Evolutionary conservation across 2,113 vertebrate genomes (phyloP), one percentile per base, ranked within the genome.

Genomic region (Butastur rufipennis): DNA sequence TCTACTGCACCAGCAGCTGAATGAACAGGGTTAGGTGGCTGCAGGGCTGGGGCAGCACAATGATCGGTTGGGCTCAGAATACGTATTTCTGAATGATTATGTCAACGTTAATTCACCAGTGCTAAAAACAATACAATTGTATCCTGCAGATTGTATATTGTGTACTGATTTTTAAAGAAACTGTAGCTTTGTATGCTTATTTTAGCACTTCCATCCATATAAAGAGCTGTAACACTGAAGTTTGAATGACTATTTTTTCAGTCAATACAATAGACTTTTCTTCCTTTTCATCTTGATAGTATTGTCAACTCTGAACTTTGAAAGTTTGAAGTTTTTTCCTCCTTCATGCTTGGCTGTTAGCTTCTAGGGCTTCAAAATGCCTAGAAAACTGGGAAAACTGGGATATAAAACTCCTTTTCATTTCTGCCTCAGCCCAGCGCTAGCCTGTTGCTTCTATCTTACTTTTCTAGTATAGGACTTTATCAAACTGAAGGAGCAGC

Each of bases 181-280:
- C 34, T 66, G 48, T 21, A 90, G 81, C 86, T 97, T 96, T 97
- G 94, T 95, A 91, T 68, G 92, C 82, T 93, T 97, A 95, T 96
- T 97, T 96, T 97, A 96, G 94, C 32, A 94, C 90, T 96, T 95
- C 91, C 95, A 96, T 94, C 38, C 79, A 86, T 34, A 71, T 83
- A 94, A 94, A 96, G 85, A 36, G 75, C 82, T 90, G 7, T 21
- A 81, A 91, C 47, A 50, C 47, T 27, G 14, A 91, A 20, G 59
- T 90, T 36, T 96, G 92, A 96, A 96, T 94, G 31, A 90, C 68
- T 88, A 23, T 91, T 93, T 95, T 96, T 95, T 71, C 72, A 86
- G 71, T 59, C 66, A 90, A 58, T 90, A 96, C 87, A 97, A 96
- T 90, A 52, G 87, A 92, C 80, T 95, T 96, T 81, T 94, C 27